phyloP scores from a whole-genome alignment of 2,888 invertebrate species.

The Protula sp. region DNA sequence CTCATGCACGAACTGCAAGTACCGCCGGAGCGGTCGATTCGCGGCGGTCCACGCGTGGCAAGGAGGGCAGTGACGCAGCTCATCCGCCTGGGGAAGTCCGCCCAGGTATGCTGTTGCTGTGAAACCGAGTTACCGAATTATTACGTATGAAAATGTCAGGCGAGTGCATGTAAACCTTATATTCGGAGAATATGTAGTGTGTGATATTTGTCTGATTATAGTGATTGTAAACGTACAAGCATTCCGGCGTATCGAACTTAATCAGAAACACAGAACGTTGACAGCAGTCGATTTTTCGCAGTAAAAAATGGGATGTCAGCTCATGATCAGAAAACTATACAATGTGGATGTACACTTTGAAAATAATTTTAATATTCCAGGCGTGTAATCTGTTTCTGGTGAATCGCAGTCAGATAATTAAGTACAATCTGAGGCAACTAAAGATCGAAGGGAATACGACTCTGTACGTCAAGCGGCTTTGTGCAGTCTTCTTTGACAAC shows the following conservation, averaged over 20 bases:
- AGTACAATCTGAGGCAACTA: constrained; percentile 74
- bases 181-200: neutral
- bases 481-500: constrained; percentile 75
- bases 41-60: constrained; percentile 78
- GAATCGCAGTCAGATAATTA: constrained; percentile 74
- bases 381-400: constrained; percentile 77
- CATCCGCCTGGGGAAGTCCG: constrained; percentile 69
- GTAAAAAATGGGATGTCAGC: too few relatives aligned
- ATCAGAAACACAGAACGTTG: too few relatives aligned
- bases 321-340: too few relatives aligned
- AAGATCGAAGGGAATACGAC: constrained; percentile 58
- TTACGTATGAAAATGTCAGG: too few relatives aligned
- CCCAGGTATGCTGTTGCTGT: constrained; percentile 51
- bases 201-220: too few relatives aligned
- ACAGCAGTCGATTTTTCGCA: too few relatives aligned
- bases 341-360: too few relatives aligned
- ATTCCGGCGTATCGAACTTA: too few relatives aligned
- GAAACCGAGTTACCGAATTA: neutral
- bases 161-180: neutral
- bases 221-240: too few relatives aligned
- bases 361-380: constrained; percentile 53
- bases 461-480: constrained; percentile 71
- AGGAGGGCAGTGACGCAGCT: constrained; percentile 78
- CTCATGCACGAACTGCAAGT: constrained; percentile 83
- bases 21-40: constrained; percentile 81